A percentile compares a stretch with the other conserved stretches of the same genome.
These are phyloP conservation scores for Nothura maculosa DNA, from an alignment of 2,797 vertebrate genomes.

Conservation along the genomic window DNA sequence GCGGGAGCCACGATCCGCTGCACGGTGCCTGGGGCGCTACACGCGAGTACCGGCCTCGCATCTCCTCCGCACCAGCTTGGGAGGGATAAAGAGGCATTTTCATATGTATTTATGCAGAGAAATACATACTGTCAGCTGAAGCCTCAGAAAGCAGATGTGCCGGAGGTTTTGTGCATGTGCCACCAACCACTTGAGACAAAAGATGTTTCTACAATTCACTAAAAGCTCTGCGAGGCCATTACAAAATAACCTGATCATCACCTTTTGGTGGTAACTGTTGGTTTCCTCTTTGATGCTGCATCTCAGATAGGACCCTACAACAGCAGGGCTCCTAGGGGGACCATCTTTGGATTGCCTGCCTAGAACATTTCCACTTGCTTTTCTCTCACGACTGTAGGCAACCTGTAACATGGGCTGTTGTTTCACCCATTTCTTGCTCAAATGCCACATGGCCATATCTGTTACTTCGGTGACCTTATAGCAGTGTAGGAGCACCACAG, in stretches of 20 bases:
- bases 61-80: conserved; percentile 10
- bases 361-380: background rate
- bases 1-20: conserved; percentile 22
- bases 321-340: background rate
- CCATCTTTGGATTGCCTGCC: background rate
- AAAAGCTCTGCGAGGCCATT: conserved; percentile 1
- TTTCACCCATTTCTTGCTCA: background rate
- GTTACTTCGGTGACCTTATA: background rate
- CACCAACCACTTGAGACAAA: conserved; percentile 38
- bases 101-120: conserved; percentile 50
- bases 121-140: conserved; percentile 9
- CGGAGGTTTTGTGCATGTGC: background rate
- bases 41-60: conserved; percentile 59
- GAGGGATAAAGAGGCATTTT: conserved; percentile 48
- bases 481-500: background rate
- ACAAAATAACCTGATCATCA: conserved; percentile 17
- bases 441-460: background rate
- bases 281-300: conserved; percentile 35
- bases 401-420: background rate
- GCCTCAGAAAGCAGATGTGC: conserved; percentile 23
- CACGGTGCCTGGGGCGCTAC: conserved; percentile 70
- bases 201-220: conserved; percentile 31
- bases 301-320: background rate
- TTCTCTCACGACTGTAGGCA: background rate
- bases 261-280: conserved; percentile 1